These are phyloP conservation scores for Arrhamphus sclerolepis DNA, from an alignment of 2,797 vertebrate species.

Conservation along the genomic window DNA sequence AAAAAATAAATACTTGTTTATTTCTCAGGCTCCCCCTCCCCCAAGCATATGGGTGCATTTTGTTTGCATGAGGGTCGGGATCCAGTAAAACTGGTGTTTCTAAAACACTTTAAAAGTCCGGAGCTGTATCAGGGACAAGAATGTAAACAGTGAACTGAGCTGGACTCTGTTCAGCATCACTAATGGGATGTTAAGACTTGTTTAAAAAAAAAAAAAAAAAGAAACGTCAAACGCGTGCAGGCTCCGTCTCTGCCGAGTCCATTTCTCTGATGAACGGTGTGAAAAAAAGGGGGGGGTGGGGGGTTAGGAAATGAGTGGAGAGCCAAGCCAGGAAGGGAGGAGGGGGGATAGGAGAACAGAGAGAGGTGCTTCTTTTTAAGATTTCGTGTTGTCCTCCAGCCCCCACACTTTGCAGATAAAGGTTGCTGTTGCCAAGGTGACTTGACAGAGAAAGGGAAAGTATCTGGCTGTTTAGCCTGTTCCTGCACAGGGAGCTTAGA, in stretches of 20 bases:
- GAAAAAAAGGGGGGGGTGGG: conserved; percentile 26
- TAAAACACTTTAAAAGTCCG: conserved; percentile 54
- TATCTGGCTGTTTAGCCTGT: conserved; percentile 78
- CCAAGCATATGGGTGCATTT: conserved; percentile 10
- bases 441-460: conserved; percentile 78
- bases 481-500: conserved; percentile 70
- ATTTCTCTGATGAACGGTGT: conserved; percentile 50
- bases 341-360: conserved; percentile 10
- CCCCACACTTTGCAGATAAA: conserved; percentile 83
- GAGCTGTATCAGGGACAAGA: conserved; percentile 59
- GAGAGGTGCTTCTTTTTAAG: conserved; percentile 76
- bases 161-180: conserved; percentile 36
- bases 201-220: no score
- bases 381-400: conserved; percentile 80
- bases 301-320: conserved; percentile 52
- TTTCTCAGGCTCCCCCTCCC: conserved; percentile 11
- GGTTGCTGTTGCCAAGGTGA: conserved; percentile 91
- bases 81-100: conserved; percentile 76
- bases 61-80: conserved; percentile 54
- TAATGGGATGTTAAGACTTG: conserved; percentile 52
- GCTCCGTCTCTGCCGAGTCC: conserved; percentile 22
- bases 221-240: conserved; percentile 24
- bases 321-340: conserved; percentile 30
- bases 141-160: conserved; percentile 68
- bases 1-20: conserved; percentile 13